phyloP scores from a whole-genome alignment of 2,888 invertebrate species.

The Cistogaster globosa region DNA sequence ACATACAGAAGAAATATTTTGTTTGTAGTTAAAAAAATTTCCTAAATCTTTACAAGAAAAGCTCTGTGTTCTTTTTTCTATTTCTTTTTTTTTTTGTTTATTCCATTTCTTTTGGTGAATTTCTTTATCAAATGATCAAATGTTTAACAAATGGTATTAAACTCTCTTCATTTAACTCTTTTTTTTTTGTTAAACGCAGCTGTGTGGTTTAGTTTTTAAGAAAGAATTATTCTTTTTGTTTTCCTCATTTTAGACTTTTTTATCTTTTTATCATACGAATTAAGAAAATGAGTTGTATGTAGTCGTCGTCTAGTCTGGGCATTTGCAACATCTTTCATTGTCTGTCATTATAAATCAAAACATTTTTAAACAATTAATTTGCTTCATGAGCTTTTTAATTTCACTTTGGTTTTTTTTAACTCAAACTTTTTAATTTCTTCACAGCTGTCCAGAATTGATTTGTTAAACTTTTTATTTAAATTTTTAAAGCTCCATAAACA shows the following conservation, averaged over 20 bases:
- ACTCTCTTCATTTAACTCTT: constrained; percentile 23
- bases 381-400: background rate
- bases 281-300: constrained; percentile 46
- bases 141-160: constrained; percentile 53
- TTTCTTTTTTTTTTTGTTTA: background rate
- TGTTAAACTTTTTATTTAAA: background rate
- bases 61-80: background rate
- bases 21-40: constrained; percentile 13
- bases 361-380: constrained; percentile 64
- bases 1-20: constrained; percentile 16
- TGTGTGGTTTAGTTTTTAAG: constrained; percentile 46
- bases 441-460: background rate
- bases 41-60: constrained; percentile 46
- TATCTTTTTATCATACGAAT: constrained; percentile 35
- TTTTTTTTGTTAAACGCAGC: constrained; percentile 30
- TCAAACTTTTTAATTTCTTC: background rate
- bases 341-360: constrained; percentile 67
- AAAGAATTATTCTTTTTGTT: constrained; percentile 3
- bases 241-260: background rate
- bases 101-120: background rate
- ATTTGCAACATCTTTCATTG: constrained; percentile 57
- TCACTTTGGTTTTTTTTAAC: background rate
- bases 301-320: constrained; percentile 9
- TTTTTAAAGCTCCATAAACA: no score
- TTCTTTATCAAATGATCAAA: constrained; percentile 56